Base-by-base conservation (phyloP, 2,797 vertebrate genomes). In the Saxicola maurus region DNA sequence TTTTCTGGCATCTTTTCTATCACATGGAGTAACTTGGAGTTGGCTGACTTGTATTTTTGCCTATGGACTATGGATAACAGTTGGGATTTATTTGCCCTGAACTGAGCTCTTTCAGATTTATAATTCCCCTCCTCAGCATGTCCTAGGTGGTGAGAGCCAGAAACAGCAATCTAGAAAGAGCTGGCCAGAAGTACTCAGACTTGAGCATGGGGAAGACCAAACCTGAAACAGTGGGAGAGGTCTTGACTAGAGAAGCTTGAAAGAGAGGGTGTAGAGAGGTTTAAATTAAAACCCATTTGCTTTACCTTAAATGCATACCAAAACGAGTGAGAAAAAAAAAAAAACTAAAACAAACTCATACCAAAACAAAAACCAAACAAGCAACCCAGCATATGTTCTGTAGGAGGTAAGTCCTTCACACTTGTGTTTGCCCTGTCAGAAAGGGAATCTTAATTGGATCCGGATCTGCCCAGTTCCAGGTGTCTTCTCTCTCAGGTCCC, bases 381-480 rank as follows among this genome's bases (percentile, higher is more conserved):
- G 59, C 43, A 91, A 33, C 25, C 37, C 35, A 49, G 49, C 81
- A 48, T 60, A 76, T 5, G 33, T 65, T 91, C 81, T 67, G 86
- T 86, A 52, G 90, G 81, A 91, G 88, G 65, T 10, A 33, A 79
- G 64, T 51, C 59, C 85, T 88, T 91, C 69, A 82, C 75, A 48
- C 68, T 61, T 27, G 28, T 1, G 0, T 79, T 82, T 82, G 76
- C 30, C 40, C 52, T 2, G 1, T 76, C 17, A 3, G 69, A 87
- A 83, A 35, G 17, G 33, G 68, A 73, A 67, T 86, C 77, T 77
- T 85, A 64, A 88, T 35, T 69, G 78, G 33, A 82, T 86, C 67
- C 23, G 38, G 53, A 77, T 82, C 61, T 92, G 45, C 66, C 82
- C 62, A 51, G 78, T 73, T 82, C 78, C 84, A 93, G 81, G 87